phyloP scores from a whole-genome alignment of 2,888 invertebrate genomes.

The Drosophila imparisetae region DNA sequence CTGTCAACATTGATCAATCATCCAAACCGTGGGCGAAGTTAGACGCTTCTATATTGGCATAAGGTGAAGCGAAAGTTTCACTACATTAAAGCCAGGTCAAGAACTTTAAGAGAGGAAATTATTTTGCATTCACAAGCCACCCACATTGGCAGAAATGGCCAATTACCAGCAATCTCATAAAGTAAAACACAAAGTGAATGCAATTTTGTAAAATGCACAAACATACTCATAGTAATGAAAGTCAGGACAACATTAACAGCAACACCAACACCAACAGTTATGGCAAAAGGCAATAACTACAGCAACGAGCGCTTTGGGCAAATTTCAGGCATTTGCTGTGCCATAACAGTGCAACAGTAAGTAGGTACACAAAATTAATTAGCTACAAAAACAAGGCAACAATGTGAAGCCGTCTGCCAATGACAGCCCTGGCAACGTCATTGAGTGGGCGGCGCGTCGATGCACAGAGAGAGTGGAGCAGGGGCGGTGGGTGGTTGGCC shows the following conservation, averaged over 20 bases:
- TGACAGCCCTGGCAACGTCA: constrained; percentile 20
- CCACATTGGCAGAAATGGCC: constrained; percentile 14
- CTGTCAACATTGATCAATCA: constrained; percentile 80
- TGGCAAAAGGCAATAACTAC: constrained; percentile 7
- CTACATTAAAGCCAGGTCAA: constrained; percentile 17
- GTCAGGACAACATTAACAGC: not conserved
- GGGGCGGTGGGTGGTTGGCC: not conserved
- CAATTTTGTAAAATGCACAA: constrained; percentile 46
- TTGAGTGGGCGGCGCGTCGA: not conserved
- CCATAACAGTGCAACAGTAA: constrained; percentile 71
- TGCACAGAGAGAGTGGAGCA: not conserved
- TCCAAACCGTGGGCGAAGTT: constrained; percentile 5
- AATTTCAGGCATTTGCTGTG: constrained; percentile 41
- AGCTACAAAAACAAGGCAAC: constrained; percentile 66
- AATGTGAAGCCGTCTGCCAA: constrained; percentile 45
- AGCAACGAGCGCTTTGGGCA: constrained; percentile 31
- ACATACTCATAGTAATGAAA: constrained; percentile 24
- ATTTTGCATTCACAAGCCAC: not conserved
- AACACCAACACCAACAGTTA: constrained; percentile 1
- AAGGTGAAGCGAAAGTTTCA: constrained; percentile 23
- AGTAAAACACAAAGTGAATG: constrained; percentile 36
- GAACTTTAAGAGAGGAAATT: not conserved
- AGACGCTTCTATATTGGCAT: not conserved
- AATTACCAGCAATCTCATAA: constrained; percentile 33
- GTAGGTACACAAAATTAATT: constrained; percentile 68